Conservation (phyloP, 2,113 vertebrate genomes). For the Archilochus colubris region DNA sequence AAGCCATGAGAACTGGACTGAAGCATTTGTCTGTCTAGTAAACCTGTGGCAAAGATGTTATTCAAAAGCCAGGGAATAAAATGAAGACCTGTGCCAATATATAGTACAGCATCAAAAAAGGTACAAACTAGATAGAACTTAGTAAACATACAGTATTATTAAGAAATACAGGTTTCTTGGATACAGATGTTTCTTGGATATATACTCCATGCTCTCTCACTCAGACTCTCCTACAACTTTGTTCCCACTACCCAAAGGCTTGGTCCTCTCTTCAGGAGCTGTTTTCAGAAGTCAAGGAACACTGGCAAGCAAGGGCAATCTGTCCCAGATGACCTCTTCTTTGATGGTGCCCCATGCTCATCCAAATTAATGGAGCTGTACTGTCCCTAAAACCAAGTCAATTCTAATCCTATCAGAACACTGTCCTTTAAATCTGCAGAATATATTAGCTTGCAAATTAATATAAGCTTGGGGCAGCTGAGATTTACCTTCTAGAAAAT, state of each 20-base stretch:
- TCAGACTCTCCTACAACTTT: neutral
- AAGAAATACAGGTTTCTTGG: neutral
- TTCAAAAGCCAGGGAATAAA: neutral
- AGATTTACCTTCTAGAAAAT: neutral
- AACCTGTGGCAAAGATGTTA: neutral
- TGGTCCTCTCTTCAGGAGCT: accelerated
- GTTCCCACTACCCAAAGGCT: neutral
- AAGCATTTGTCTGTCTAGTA: neutral
- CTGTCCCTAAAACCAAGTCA: neutral
- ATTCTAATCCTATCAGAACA: neutral
- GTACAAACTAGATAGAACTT: neutral
- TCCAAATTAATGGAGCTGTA: neutral
- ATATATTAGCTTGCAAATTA: neutral
- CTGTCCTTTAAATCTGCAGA: neutral
- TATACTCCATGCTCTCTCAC: accelerated
- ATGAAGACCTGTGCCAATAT: neutral
- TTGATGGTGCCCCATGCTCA: neutral
- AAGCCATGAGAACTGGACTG: neutral
- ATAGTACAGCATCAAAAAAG: neutral
- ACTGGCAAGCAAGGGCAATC: neutral
- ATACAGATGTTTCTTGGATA: neutral
- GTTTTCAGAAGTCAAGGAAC: neutral
- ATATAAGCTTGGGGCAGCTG: neutral
- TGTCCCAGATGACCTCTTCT: neutral
- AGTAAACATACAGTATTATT: neutral